These are phyloP conservation scores for Gouania willdenowi DNA, from an alignment of 2,797 vertebrate species.

Conservation along the genomic window DNA sequence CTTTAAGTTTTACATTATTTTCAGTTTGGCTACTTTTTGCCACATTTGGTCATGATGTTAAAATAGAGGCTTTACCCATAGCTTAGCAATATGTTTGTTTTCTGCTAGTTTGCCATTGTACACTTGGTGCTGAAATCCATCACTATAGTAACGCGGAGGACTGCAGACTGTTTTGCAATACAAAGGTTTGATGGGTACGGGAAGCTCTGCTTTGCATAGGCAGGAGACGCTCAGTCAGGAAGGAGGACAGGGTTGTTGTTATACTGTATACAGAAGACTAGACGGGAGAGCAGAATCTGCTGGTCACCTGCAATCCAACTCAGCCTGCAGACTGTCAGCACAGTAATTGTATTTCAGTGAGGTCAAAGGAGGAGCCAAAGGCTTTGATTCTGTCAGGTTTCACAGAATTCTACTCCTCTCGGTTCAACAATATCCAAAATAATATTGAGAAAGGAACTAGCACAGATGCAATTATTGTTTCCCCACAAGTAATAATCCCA, in stretches of 20 bases:
- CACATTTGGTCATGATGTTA: too few species aligned
- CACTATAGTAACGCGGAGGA: slow-evolving; percentile 68
- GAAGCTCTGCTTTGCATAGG: slow-evolving; percentile 53
- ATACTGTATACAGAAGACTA: slow-evolving; percentile 56
- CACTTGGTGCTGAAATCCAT: slow-evolving; percentile 45
- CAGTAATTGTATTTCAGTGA: slow-evolving; percentile 46
- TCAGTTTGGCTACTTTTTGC: too few species aligned
- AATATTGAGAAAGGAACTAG: too few species aligned
- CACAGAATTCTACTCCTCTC: neutral
- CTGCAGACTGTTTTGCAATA: slow-evolving; percentile 59
- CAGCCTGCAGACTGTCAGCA: slow-evolving; percentile 42
- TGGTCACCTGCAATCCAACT: slow-evolving; percentile 55
- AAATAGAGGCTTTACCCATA: slow-evolving; percentile 27
- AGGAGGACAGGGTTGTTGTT: slow-evolving; percentile 59
- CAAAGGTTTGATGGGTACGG: slow-evolving; percentile 68
- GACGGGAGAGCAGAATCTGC: slow-evolving; percentile 58
- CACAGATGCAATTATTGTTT: too few species aligned
- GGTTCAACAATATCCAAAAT: too few species aligned
- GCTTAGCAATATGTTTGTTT: slow-evolving; percentile 45
- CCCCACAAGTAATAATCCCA: too few species aligned
- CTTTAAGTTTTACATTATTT: too few species aligned
- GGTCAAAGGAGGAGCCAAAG: slow-evolving; percentile 46
- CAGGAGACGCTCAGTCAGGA: slow-evolving; percentile 40
- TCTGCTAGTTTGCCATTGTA: slow-evolving; percentile 31
- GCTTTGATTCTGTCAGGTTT: slow-evolving; percentile 24